A percentile compares a stretch with the other conserved stretches of the same genome.
phyloP scores from a whole-genome alignment of 2,113 vertebrate genomes.

The Hymenochirus boettgeri region DNA sequence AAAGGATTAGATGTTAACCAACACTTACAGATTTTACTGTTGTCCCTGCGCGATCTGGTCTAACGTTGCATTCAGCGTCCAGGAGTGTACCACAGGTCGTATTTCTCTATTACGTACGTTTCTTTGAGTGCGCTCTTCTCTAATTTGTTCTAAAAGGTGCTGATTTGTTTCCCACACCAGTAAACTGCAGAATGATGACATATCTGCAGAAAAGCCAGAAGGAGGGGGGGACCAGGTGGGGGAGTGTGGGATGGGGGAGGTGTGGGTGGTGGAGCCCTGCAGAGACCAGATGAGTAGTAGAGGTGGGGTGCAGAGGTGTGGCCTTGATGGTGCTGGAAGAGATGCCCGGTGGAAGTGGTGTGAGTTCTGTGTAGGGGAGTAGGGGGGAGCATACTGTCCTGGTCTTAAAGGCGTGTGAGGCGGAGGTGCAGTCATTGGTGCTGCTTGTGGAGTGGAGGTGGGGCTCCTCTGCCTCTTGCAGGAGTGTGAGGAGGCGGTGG shows the following conservation, averaged over 20 bases:
- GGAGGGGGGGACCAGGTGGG: slow-evolving; percentile 82
- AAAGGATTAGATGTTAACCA: too few species aligned
- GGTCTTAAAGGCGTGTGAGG: slow-evolving; percentile 77
- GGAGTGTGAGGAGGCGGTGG: slow-evolving; percentile 68
- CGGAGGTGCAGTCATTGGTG: slow-evolving; percentile 76
- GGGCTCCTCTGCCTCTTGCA: slow-evolving; percentile 67
- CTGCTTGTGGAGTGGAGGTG: slow-evolving; percentile 80
- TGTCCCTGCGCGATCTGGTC: slow-evolving; percentile 96
- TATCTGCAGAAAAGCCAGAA: slow-evolving; percentile 73
- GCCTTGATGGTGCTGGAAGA: slow-evolving; percentile 75
- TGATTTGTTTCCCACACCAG: slow-evolving; percentile 71
- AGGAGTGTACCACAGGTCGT: slow-evolving; percentile 68
- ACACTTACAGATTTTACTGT: slow-evolving; percentile 85
- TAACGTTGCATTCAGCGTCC: slow-evolving; percentile 88
- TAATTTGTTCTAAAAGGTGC: slow-evolving; percentile 92
- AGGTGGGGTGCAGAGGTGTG: slow-evolving; percentile 78
- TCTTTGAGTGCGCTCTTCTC: slow-evolving; percentile 86
- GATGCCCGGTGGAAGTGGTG: slow-evolving; percentile 75
- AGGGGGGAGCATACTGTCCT: slow-evolving; percentile 65
- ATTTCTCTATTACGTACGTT: slow-evolving; percentile 86
- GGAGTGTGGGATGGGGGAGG: slow-evolving; percentile 73
- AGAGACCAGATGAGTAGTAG: slow-evolving; percentile 55
- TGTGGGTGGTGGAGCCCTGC: slow-evolving; percentile 69
- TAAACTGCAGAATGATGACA: slow-evolving; percentile 57
- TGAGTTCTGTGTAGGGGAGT: slow-evolving; percentile 80